Base-by-base conservation (phyloP, 2,113 vertebrate species). In the Gopherus evgoodei region DNA sequence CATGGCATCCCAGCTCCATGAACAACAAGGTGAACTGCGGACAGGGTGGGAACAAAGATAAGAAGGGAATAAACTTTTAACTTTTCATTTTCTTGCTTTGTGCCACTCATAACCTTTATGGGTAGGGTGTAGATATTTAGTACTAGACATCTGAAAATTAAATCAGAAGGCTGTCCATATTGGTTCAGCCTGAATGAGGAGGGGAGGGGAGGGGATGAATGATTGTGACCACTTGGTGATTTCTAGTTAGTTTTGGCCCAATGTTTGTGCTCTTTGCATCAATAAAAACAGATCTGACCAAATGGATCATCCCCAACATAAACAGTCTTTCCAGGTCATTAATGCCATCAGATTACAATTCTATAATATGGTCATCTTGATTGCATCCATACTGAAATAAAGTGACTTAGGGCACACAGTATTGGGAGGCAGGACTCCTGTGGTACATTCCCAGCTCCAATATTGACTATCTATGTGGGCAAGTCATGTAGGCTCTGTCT, bases 71-170 rank as follows among this genome's bases (percentile, higher is more conserved):
- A 59, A 90, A 44, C 87, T 86, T 88, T 54, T 22, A 88, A 42
- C 65, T 90, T 84, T 92, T 76, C 11, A 1, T 79, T 50, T 44
- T 78, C 65, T 72, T 72, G 62, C 72, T 65, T 50, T 47, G 49
- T 0, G 0, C 87, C 72, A 49, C n/a, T 90, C 42, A 59, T 27
- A 84, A 38, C 76, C 54, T 84, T 90, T 52, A n/a, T 12, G 6
- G 65, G 95, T 93, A 50, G 53, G 47, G 93, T 75, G 35, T 92
- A 47, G 88, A 88, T 91, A 6, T 83, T 92, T 95, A 89, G 19
- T 52, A 31, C 91, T 54, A 81, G 35, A 76, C 5, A 24, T 38
- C 50, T n/a, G 76, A 27, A 83, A 89, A 86, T 88, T 88, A 44
- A 38, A 47, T 89, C 83, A n/a, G 49, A 91, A 91, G 88, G 19